Percentiles rank a stretch among this genome's conserved stretches.
Evolutionary conservation across 30 jellyfish, hydroid and myxozoan species (phyloP).

Genomic region (Euphysa ruthae): DNA sequence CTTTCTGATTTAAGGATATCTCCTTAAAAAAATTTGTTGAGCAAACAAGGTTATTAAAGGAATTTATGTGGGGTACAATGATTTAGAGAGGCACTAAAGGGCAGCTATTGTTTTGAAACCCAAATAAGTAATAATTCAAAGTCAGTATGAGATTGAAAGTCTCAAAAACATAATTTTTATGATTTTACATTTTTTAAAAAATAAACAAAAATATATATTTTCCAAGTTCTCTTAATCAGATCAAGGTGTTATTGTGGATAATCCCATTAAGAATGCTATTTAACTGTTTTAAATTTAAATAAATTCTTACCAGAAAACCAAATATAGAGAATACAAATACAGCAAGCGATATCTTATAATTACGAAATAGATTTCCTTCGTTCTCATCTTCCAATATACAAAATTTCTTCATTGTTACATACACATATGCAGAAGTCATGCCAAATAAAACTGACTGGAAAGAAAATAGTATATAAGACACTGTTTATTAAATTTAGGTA

Average conservation of each 20-base stretch:
- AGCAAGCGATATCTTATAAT: background rate
- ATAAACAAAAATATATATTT: background rate
- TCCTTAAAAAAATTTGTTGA: too few relatives aligned
- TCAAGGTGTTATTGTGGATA: background rate
- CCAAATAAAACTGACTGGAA: constrained; percentile 72
- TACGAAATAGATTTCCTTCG: background rate
- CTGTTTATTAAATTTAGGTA: too few relatives aligned
- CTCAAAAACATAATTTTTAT: too few relatives aligned
- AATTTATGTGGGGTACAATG: too few relatives aligned
- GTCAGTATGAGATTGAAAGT: too few relatives aligned
- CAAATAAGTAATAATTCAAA: too few relatives aligned
- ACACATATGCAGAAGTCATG: constrained; percentile 67
- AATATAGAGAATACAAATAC: constrained; percentile 34
- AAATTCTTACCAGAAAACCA: constrained; percentile 53
- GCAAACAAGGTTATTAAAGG: too few relatives aligned
- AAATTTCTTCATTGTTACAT: constrained; percentile 51
- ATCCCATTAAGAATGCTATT: too few relatives aligned
- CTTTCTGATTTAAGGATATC: too few relatives aligned
- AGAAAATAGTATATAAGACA: background rate
- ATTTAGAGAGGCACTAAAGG: too few relatives aligned
- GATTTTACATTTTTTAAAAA: background rate
- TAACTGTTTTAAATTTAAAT: too few relatives aligned
- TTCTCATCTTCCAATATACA: constrained; percentile 40
- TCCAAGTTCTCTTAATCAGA: background rate
- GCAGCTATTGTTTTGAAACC: too few relatives aligned